Conservation (phyloP, 2,888 invertebrate genomes). For the Morpho achilles region DNA sequence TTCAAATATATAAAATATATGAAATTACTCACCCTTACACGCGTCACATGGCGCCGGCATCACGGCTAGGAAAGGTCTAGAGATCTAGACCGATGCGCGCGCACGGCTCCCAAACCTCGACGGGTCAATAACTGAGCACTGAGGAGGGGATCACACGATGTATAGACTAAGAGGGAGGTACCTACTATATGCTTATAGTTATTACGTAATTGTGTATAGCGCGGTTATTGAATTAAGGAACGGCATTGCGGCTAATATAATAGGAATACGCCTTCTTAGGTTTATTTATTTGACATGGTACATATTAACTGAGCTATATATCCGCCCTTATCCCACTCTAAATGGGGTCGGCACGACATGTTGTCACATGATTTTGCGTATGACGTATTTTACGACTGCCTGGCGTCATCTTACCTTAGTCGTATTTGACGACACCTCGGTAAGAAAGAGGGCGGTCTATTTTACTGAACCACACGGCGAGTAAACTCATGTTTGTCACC, state of each 20-base stretch:
- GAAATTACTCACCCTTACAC: constrained; percentile 57
- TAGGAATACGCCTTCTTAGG: too few relatives aligned
- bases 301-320: too few relatives aligned
- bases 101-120: constrained; percentile 43
- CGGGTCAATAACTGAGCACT: constrained; percentile 74
- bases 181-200: not conserved
- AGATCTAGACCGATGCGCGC: constrained; percentile 39
- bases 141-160: constrained; percentile 58
- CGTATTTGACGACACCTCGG: too few relatives aligned
- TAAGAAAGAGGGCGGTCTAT: too few relatives aligned
- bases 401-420: too few relatives aligned
- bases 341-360: too few relatives aligned
- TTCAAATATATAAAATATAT: not conserved
- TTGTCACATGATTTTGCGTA: too few relatives aligned
- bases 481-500: too few relatives aligned
- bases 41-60: constrained; percentile 72
- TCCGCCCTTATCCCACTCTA: too few relatives aligned
- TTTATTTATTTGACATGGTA: too few relatives aligned
- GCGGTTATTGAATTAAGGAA: constrained; percentile 11
- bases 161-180: constrained; percentile 34
- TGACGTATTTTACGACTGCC: too few relatives aligned
- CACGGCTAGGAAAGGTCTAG: constrained; percentile 38
- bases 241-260: not conserved
- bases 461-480: too few relatives aligned
- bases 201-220: not conserved